Conservation (phyloP, 2,797 vertebrate genomes). For the Peromyscus melanophrys region DNA sequence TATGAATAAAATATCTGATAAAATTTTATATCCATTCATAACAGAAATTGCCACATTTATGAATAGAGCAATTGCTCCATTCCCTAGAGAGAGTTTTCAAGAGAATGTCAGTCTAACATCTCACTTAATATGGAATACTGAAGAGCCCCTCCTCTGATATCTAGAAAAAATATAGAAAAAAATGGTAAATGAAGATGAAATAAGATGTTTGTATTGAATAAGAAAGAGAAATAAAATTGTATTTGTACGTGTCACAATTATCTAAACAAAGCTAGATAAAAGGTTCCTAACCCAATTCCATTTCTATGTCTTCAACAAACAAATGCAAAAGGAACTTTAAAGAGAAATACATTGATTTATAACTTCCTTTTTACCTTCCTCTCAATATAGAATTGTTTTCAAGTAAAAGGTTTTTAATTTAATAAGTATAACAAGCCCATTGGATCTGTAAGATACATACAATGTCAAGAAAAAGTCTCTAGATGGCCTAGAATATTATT, state of each 20-base stretch:
- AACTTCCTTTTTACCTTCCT: neutral
- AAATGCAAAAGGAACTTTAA: conserved; percentile 22
- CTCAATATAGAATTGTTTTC: neutral
- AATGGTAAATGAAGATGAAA: neutral
- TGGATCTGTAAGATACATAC: neutral
- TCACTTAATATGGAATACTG: neutral
- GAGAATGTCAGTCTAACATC: neutral
- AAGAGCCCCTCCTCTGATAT: neutral
- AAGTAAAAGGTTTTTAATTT: neutral
- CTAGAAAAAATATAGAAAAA: neutral
- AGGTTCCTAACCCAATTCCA: neutral
- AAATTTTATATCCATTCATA: neutral
- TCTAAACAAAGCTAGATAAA: neutral
- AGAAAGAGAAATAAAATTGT: conserved; percentile 24
- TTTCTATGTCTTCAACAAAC: neutral
- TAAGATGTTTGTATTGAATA: neutral
- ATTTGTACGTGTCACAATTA: neutral
- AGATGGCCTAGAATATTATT: conserved; percentile 17
- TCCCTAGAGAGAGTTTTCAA: neutral
- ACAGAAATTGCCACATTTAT: neutral
- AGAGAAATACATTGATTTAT: neutral
- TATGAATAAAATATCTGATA: neutral
- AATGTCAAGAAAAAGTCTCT: neutral
- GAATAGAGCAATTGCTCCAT: neutral
- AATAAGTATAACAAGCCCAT: neutral